Evolutionary conservation across 2,888 invertebrate species (phyloP), one percentile per base, ranked within the genome.

Genomic region (Penaeus monodon): DNA sequence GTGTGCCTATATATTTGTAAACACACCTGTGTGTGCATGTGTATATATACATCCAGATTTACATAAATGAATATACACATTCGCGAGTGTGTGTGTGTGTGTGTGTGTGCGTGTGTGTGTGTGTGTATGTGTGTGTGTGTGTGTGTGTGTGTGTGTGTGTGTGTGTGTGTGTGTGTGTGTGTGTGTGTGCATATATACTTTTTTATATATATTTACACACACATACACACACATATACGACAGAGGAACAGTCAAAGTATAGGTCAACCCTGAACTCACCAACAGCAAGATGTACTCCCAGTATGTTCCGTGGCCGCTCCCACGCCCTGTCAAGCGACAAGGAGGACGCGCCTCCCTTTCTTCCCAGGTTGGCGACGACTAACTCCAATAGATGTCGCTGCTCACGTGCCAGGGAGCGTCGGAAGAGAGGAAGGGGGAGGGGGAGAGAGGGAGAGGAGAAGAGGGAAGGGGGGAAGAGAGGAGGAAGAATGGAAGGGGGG

Each of bases 111-210:
- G 66, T n/a, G 66, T n/a, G 66, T n/a, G 66, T n/a, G 24, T n/a
- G 7, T 66, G 66, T n/a, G 66, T n/a, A 6, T n/a, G 74, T 74
- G 38, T 33, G 74, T 33, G 22, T 17, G 74, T 74, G 74, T 33
- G 76, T 49, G 44, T 49, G 76, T 76, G 76, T 49, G 76, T 76
- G 49, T 76, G 74, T 74, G 73, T 70, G 73, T 70, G 73, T 70
- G 73, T 70, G 73, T 70, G 73, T 70, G 73, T 70, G 73, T 70
- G 73, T 70, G 73, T 70, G 73, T 70, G 73, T 70, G 73, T 70
- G 73, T 70, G 73, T 70, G 73, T 70, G 73, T 70, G 73, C n/a
- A 38, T 38, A 38, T 4, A 38, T 4, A 38, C 6, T 38, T 2
- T 38, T 33, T 33, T 33, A 33, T 33, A 3, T 4, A 38, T 38